phyloP scores from a whole-genome alignment of 2,888 invertebrate species.

The Acronicta psi region DNA sequence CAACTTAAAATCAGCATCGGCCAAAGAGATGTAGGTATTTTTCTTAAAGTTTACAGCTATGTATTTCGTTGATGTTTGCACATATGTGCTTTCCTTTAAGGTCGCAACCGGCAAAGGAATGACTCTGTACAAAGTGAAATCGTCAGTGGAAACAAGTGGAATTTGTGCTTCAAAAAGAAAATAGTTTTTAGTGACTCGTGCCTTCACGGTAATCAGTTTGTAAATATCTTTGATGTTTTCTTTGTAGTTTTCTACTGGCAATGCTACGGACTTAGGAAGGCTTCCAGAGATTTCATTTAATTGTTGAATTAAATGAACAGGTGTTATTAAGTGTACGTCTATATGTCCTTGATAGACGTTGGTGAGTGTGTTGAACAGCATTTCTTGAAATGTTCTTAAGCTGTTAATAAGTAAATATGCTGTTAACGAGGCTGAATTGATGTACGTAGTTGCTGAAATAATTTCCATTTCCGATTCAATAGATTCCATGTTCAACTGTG shows the following conservation, averaged over 20 bases:
- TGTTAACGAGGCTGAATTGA: constrained; percentile 4
- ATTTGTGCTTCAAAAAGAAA: constrained; percentile 35
- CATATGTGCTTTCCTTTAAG: neutral
- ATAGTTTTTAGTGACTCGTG: constrained; percentile 29
- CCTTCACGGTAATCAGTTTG: constrained; percentile 41
- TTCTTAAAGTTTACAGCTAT: constrained; percentile 29
- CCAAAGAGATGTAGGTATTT: constrained; percentile 8
- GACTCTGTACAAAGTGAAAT: constrained; percentile 17
- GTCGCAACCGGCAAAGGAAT: constrained; percentile 10
- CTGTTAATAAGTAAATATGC: constrained; percentile 10
- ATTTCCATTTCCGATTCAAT: constrained; percentile 14
- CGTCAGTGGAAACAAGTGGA: constrained; percentile 26
- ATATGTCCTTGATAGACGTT: constrained; percentile 46
- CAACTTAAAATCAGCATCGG: constrained; percentile 17
- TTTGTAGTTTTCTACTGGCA: constrained; percentile 35
- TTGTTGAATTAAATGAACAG: constrained; percentile 33
- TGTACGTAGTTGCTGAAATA: constrained; percentile 7
- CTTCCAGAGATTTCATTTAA: constrained; percentile 32
- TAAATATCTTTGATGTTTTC: constrained; percentile 41
- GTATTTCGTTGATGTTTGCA: constrained; percentile 9
- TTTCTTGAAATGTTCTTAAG: constrained; percentile 30
- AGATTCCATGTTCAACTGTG: constrained; percentile 5
- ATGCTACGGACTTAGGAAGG: constrained; percentile 30
- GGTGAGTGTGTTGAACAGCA: constrained; percentile 41
- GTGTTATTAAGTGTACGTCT: constrained; percentile 43